phyloP scores from a whole-genome alignment of 1,140 invertebrate genomes.

The Popillia japonica region DNA sequence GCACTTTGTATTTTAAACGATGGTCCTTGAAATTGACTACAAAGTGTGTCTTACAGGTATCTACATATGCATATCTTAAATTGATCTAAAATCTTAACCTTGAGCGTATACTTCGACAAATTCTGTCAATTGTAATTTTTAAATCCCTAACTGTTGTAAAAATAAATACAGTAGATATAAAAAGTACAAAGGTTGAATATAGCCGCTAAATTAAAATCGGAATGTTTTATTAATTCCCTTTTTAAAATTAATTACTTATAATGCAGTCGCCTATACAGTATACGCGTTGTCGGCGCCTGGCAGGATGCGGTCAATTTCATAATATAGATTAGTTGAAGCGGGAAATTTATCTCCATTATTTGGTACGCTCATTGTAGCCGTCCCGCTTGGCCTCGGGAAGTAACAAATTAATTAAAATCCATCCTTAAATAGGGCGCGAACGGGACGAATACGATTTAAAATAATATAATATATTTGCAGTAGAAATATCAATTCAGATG shows the following conservation, averaged over 20 bases:
- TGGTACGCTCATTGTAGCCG: neutral
- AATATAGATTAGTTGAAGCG: constrained; percentile 15
- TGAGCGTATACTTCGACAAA: too few species aligned
- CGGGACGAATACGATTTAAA: neutral
- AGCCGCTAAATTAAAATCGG: too few species aligned
- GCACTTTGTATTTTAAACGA: too few species aligned
- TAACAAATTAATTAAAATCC: constrained; percentile 16
- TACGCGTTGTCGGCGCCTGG: neutral
- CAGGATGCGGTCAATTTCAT: constrained; percentile 10
- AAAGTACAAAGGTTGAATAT: too few species aligned
- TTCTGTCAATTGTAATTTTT: too few species aligned
- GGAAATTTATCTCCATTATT: constrained; percentile 11
- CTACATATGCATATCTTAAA: too few species aligned
- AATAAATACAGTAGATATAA: too few species aligned
- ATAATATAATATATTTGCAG: neutral
- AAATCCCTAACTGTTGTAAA: too few species aligned
- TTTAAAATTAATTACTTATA: neutral
- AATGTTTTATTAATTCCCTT: neutral
- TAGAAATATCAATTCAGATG: too few species aligned
- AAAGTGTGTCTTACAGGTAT: too few species aligned
- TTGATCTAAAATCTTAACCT: too few species aligned
- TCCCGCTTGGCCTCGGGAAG: constrained; percentile 15
- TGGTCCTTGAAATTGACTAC: too few species aligned
- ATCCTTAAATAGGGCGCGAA: neutral
- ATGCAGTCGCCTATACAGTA: neutral